Evolutionary conservation across 2,888 invertebrate species (phyloP).

Genomic region (Mycalesis mineus): DNA sequence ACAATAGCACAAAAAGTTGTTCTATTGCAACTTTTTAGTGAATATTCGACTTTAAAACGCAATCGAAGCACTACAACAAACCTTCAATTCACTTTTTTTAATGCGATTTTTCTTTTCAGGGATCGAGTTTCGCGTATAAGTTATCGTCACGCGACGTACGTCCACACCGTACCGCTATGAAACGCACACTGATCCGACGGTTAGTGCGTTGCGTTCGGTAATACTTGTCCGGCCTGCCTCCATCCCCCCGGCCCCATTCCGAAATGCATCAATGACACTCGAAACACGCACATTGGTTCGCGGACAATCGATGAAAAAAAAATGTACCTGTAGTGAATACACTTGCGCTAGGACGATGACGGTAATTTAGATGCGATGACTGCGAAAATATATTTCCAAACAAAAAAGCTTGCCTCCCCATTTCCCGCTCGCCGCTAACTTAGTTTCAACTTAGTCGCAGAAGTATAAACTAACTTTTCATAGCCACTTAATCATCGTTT

Average conservation of each 20-base stretch:
- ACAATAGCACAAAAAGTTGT: slow-evolving; percentile 29
- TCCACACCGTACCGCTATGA: slow-evolving; percentile 54
- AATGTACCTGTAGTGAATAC: slow-evolving; percentile 28
- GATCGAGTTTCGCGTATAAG: slow-evolving; percentile 68
- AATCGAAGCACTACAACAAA: slow-evolving; percentile 58
- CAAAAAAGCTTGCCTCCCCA: background rate
- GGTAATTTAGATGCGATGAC: slow-evolving; percentile 12
- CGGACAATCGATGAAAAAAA: slow-evolving; percentile 42
- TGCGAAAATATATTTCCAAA: background rate
- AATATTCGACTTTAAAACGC: slow-evolving; percentile 26
- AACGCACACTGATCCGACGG: slow-evolving; percentile 63
- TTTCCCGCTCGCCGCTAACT: background rate
- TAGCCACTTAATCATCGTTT: background rate
- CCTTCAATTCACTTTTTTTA: slow-evolving; percentile 49
- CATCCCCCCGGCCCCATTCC: slow-evolving; percentile 64
- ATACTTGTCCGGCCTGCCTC: slow-evolving; percentile 51
- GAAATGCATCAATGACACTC: slow-evolving; percentile 77
- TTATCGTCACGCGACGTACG: slow-evolving; percentile 67
- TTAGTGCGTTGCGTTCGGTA: slow-evolving; percentile 38
- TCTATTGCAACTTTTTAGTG: slow-evolving; percentile 10
- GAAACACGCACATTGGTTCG: slow-evolving; percentile 69
- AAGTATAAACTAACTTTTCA: background rate
- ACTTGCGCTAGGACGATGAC: slow-evolving; percentile 23
- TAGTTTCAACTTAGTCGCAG: background rate
- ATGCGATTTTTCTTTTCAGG: slow-evolving; percentile 40